A percentile compares a stretch with the other conserved stretches of the same genome.
Evolutionary conservation across 2,797 vertebrate species (phyloP).

Genomic region (Bryconaethiops microstoma): DNA sequence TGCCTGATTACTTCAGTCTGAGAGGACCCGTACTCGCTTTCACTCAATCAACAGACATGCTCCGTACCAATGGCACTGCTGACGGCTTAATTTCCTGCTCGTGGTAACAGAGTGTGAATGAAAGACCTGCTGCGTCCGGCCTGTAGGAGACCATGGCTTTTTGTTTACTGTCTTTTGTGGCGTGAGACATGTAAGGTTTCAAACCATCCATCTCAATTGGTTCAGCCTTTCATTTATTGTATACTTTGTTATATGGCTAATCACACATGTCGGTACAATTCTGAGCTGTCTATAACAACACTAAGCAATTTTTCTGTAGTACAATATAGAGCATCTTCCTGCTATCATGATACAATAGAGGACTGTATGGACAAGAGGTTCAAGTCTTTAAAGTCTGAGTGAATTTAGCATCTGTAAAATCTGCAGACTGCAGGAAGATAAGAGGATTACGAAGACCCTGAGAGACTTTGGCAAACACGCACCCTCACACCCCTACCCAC

Average conservation of each 20-base stretch:
- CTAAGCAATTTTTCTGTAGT: background rate
- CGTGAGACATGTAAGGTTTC: background rate
- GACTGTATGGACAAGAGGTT: background rate
- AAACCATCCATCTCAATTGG: background rate
- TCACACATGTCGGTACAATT: background rate
- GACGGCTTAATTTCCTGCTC: slow-evolving; percentile 45
- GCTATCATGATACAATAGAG: background rate
- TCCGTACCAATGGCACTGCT: slow-evolving; percentile 29
- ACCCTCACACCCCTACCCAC: background rate
- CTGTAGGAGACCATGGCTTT: background rate
- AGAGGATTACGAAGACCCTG: slow-evolving; percentile 74
- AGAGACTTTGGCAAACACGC: slow-evolving; percentile 60
- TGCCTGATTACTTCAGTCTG: slow-evolving; percentile 48
- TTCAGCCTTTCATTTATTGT: background rate
- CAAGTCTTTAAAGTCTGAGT: slow-evolving; percentile 11
- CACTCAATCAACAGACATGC: slow-evolving; percentile 43
- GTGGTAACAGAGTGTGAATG: slow-evolving; percentile 28
- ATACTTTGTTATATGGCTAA: background rate
- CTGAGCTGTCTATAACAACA: background rate
- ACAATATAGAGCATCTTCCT: background rate
- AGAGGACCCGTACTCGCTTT: slow-evolving; percentile 43
- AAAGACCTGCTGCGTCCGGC: slow-evolving; percentile 22
- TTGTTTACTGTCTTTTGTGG: slow-evolving; percentile 30
- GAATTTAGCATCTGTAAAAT: slow-evolving; percentile 60
- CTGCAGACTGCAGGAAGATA: slow-evolving; percentile 65